A percentile compares a stretch with the other conserved stretches of the same genome.
These are phyloP conservation scores for Luffia ferchaultella DNA, from an alignment of 2,888 invertebrate genomes.

Conservation along the genomic window DNA sequence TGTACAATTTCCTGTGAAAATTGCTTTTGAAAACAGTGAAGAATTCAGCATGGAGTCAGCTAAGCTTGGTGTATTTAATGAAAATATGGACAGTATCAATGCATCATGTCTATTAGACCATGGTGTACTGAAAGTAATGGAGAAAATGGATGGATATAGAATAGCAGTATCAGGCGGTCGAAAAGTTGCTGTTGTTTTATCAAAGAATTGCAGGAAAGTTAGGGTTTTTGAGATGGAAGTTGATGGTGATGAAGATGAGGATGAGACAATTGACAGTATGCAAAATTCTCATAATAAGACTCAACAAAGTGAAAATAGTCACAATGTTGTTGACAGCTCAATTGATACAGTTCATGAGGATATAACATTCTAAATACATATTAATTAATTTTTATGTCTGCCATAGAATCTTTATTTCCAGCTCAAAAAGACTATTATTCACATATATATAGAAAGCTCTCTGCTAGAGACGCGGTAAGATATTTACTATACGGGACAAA, in stretches of 20 bases:
- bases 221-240: conserved; percentile 92
- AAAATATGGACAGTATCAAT: conserved; percentile 55
- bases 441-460: too few species aligned
- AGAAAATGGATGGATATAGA: conserved; percentile 71
- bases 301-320: conserved; percentile 29
- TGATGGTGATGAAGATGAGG: conserved; percentile 90
- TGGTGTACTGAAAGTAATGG: conserved; percentile 66
- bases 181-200: conserved; percentile 85
- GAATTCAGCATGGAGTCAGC: conserved; percentile 39
- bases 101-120: conserved; percentile 60
- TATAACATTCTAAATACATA: conserved; percentile 21
- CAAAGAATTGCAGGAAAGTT: conserved; percentile 81
- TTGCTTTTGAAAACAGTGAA: conserved; percentile 47
- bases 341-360: conserved; percentile 21
- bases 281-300: conserved; percentile 38
- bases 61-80: conserved; percentile 43
- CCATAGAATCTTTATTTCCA: too few species aligned
- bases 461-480: too few species aligned
- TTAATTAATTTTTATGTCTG: too few species aligned
- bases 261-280: conserved; percentile 59
- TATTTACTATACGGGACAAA: too few species aligned
- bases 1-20: conserved; percentile 52
- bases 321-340: conserved; percentile 11
- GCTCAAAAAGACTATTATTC: too few species aligned
- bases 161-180: conserved; percentile 87